Percentiles rank a stretch among this genome's conserved stretches.
Conservation (phyloP, 2,888 invertebrate genomes). For the Mythimna albipuncta region DNA sequence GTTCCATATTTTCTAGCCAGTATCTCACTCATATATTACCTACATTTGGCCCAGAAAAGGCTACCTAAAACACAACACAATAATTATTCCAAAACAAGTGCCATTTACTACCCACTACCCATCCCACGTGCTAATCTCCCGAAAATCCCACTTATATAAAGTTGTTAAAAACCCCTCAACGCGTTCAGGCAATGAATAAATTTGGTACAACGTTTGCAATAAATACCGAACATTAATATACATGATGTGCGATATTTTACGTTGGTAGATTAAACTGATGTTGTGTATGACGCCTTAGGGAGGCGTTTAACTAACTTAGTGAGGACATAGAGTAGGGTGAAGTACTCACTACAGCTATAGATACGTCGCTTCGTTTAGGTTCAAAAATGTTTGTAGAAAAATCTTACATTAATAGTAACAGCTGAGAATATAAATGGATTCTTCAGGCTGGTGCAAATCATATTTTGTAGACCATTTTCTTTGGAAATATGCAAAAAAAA, state of each 20-base stretch:
- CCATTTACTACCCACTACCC: constrained; percentile 9
- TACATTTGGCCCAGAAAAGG: neutral
- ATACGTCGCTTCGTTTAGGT: constrained; percentile 6
- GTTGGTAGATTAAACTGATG: constrained; percentile 82
- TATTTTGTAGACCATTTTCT: too few species aligned
- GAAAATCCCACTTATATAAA: constrained; percentile 60
- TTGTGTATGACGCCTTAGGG: constrained; percentile 84
- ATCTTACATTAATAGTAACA: neutral
- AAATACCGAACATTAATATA: constrained; percentile 85
- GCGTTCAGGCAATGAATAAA: constrained; percentile 79
- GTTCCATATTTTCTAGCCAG: neutral
- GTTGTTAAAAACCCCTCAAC: constrained; percentile 62
- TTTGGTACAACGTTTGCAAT: constrained; percentile 78
- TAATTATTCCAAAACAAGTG: constrained; percentile 24
- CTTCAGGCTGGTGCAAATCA: too few species aligned
- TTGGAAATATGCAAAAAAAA: too few species aligned
- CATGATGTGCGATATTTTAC: constrained; percentile 85
- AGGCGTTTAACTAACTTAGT: constrained; percentile 82
- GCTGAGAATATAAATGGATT: neutral
- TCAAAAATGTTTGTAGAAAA: neutral
- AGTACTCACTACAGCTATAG: constrained; percentile 28
- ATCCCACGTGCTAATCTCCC: constrained; percentile 38
- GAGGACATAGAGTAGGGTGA: constrained; percentile 60
- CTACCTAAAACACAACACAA: too few species aligned
- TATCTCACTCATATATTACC: neutral